Evolutionary conservation across 2,113 vertebrate genomes (phyloP).

Genomic region (Megaptera novaeangliae): DNA sequence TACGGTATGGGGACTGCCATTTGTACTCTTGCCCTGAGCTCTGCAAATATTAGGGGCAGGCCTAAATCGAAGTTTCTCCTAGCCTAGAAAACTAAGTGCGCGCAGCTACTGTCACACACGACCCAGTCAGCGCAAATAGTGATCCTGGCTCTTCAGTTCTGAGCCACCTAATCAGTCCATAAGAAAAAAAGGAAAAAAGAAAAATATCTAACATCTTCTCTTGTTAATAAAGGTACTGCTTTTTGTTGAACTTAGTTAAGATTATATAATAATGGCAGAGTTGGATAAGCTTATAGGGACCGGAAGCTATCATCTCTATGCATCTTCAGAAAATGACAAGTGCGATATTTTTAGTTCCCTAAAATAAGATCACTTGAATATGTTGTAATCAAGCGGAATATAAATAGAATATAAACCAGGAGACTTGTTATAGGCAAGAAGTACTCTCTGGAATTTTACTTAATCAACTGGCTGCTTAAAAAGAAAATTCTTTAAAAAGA

Average conservation of each 20-base stretch:
- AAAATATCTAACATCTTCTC: background rate
- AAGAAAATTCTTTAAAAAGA: slow-evolving; percentile 31
- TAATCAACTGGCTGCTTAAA: slow-evolving; percentile 16
- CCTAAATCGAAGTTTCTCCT: background rate
- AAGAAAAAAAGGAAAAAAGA: background rate
- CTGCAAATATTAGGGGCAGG: background rate
- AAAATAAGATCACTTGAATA: slow-evolving; percentile 41
- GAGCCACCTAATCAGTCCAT: background rate
- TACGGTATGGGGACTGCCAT: background rate
- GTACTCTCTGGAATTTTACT: slow-evolving; percentile 22
- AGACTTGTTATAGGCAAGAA: background rate
- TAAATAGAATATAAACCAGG: background rate
- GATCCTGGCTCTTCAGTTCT: background rate
- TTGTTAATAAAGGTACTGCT: background rate
- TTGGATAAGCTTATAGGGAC: background rate
- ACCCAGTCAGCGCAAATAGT: background rate
- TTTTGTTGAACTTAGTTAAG: slow-evolving; percentile 7
- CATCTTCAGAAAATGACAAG: slow-evolving; percentile 5
- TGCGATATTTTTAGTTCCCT: background rate
- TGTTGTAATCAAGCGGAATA: background rate
- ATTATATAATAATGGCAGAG: background rate
- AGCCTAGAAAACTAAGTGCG: background rate
- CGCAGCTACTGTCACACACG: background rate
- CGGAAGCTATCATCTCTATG: background rate
- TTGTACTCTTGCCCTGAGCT: background rate